Base-by-base conservation (phyloP, 2,113 vertebrate species). In the Archocentrus centrarchus region DNA sequence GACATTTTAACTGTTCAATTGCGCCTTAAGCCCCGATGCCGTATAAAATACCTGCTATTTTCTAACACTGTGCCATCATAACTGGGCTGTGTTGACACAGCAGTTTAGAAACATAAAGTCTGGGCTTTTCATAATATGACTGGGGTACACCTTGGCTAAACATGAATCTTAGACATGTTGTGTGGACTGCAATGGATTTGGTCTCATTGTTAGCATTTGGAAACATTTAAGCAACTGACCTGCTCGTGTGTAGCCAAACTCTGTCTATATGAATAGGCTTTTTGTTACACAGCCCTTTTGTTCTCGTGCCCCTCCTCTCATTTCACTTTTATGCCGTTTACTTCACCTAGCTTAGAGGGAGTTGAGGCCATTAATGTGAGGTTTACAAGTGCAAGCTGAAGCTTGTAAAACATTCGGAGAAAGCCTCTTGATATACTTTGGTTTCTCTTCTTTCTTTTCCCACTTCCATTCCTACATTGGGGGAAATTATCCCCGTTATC, bases 201-300 rank as follows among this genome's bases (percentile, higher is more conserved):
- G 64, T 22, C 59, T 68, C 59, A 37, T 80, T 58, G 22, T 11
- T 35, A 20, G 13, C 59, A 87, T 90, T 88, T 87, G 84, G 81
- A 89, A 90, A 80, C 75, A 85, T 53, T 90, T 89, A 77, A 77
- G 79, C 61, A 59, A 27, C 41, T n/a, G 62, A 90, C 59, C 62
- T 89, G 78, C 66, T 86, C 39, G 39, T 61, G 81, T 76, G 35
- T 59, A 77, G 44, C 35, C 18, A 10, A 14, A 78, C 75, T 81
- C 57, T 62, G 13, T 60, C 17, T 59, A 75, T 47, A 80, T 81
- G 59, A 88, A 91, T 61, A 55, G 89, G 35, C 17, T 44, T 83
- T 81, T 78, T 87, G 76, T 86, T 59, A 50, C 59, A 75, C 18
- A 55, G 55, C 22, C 17, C 62, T 81, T 86, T 79, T 90, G 83